Evolutionary conservation across 2,888 invertebrate species (phyloP).

Genomic region (Eurytoma californica): DNA sequence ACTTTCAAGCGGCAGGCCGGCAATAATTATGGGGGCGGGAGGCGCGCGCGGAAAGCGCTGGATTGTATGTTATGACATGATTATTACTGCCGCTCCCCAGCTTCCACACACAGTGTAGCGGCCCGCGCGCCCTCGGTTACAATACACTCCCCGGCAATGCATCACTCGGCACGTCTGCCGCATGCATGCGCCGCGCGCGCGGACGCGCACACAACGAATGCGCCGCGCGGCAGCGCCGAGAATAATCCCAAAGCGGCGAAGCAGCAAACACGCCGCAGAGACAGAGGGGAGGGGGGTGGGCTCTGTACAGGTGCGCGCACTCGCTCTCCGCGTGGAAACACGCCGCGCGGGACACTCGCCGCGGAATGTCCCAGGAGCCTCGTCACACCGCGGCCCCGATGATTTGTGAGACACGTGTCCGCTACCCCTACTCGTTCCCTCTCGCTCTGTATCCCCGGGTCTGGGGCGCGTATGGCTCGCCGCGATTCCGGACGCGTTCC

Average conservation of each 20-base stretch:
- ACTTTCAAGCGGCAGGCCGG: conserved; percentile 50
- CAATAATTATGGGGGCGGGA: conserved; percentile 63
- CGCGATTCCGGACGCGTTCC: neutral
- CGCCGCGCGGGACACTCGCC: conserved; percentile 51
- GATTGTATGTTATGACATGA: conserved; percentile 67
- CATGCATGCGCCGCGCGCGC: conserved; percentile 59
- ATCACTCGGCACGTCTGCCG: conserved; percentile 69
- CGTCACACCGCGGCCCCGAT: conserved; percentile 58
- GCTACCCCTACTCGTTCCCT: conserved; percentile 52
- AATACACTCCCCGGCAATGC: conserved; percentile 70
- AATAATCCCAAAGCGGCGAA: conserved; percentile 58
- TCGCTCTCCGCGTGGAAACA: conserved; percentile 27
- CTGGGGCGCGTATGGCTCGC: too few species aligned
- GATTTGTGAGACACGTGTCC: conserved; percentile 64
- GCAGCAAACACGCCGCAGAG: conserved; percentile 47
- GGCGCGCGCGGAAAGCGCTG: conserved; percentile 60
- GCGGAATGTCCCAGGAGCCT: conserved; percentile 61
- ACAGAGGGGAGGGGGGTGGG: neutral
- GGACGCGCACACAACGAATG: neutral
- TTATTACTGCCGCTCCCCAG: conserved; percentile 59
- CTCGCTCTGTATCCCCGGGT: conserved; percentile 21
- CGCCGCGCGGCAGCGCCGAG: conserved; percentile 41
- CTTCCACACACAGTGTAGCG: conserved; percentile 57
- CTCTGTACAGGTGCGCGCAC: neutral
- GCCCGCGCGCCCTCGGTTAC: conserved; percentile 59